Base-by-base conservation (phyloP, 2,888 invertebrate species). In the Hydropsyche betteni region DNA sequence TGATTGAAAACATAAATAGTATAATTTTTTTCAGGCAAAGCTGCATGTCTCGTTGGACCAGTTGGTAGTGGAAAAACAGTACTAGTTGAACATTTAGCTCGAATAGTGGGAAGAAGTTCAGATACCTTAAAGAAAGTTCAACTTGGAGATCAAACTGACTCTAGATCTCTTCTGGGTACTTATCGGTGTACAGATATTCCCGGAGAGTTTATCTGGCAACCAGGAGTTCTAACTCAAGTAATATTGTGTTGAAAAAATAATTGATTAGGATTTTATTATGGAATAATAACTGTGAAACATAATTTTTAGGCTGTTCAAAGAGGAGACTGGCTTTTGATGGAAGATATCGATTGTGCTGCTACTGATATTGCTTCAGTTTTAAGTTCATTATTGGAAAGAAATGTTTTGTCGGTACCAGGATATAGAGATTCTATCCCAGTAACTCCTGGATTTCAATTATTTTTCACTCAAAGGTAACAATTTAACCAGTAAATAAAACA, bases 121-220 rank as follows among this genome's bases (percentile, higher is more conserved):
- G 84, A 84, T 0, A 86, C 86, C 0, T 86, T 88, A 76, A 88
- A 95, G 77, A 94, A 96, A 84, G 92, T 99, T 36, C 99, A 99
- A 82, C 87, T 99, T 44, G 97, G 98, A 5, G 98, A 99, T 85
- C 97, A 99, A 85, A 97, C 97, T 1, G 99, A 99, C 83, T 94
- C 97, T 73, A 95, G 98, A 85, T 95, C 96, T 90, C 85, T 99
- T 73, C 86, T 99, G 7, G 99, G 99, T 0, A 92, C 94, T 0
- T 97, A 97, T 83, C 90, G 94, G 80, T 99, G 98, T 83, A 98
- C 99, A 0, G 98, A 98, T 83, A 90, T 98, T 69, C 98, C 98
- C 0, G 99, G 99, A 12, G 97, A 99, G 85, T 99, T 99, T 87
- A 86, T 96, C 24, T 99, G 99, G 99, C 91, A 94, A 80, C 93